Base-by-base conservation (phyloP, 1,140 invertebrate species). In the Sminthurinus signatus region DNA sequence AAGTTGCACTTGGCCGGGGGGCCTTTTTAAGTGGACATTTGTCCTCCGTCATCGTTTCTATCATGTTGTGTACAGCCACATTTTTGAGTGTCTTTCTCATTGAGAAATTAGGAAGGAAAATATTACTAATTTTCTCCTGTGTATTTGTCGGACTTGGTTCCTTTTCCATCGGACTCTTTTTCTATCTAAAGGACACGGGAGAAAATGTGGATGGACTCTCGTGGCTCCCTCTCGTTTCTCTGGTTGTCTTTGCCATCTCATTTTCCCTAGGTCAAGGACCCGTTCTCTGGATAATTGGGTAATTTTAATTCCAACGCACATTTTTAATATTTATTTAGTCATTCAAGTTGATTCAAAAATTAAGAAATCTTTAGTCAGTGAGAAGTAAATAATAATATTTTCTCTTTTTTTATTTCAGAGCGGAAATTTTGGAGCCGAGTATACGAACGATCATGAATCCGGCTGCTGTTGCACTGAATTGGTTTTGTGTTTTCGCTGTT, bases 221-320 rank as follows among this genome's bases (percentile, higher is more conserved):
- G 3, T 76, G 75, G 75, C 61, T 82, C 3, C 76, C 80, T 12
- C 73, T 83, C 1, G 56, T 73, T 1, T 79, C 76, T 28, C 65
- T 82, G 0, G 73, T 79, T 10, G 55, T 78, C 0, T 83, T 79
- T 70, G 78, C 81, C 21, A 69, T 78, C 42, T 78, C 76, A 17
- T 83, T 82, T 74, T 76, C 77, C 3, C 57, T 82, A 28, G 81
- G 81, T 1, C 81, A 78, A 76, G 81, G 81, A 31, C 81, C 81
- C 8, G 78, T 83, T 25, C 80, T 81, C 5, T 80, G 80, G 77
- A 73, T 83, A 15, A 75, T 81, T 29, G 52, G 60, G n/a, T n/a
- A n/a, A n/a, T n/a, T n/a, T n/a, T n/a, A n/a, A n/a, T n/a, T n/a
- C n/a, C n/a, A n/a, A n/a, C n/a, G n/a, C n/a, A n/a, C n/a, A n/a